A percentile compares a stretch with the other conserved stretches of the same genome.
Evolutionary conservation across 2,113 vertebrate species (phyloP).

Genomic region (Formicarius rufipectus): DNA sequence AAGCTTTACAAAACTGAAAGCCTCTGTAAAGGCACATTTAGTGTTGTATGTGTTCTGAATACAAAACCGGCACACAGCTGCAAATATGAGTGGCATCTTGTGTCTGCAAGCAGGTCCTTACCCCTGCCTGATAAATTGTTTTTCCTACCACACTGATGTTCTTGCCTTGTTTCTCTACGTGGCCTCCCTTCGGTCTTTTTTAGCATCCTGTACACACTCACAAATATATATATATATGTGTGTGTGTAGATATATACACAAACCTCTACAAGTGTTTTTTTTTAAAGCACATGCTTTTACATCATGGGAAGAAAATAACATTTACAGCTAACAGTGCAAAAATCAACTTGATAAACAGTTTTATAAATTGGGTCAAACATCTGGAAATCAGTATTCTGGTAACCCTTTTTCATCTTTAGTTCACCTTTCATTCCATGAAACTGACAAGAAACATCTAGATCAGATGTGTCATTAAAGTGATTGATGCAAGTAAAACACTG

Average conservation of each 20-base stretch:
- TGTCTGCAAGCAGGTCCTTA: not conserved
- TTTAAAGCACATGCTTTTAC: not conserved
- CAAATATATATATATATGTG: not conserved
- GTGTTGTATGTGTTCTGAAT: not conserved
- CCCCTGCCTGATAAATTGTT: not conserved
- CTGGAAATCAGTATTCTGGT: not conserved
- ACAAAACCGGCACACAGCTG: not conserved
- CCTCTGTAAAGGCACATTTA: not conserved
- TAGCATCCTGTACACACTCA: not conserved
- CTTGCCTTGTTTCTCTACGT: not conserved
- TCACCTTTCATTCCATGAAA: not conserved
- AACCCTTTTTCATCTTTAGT: not conserved
- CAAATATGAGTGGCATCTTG: not conserved
- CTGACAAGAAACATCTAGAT: not conserved
- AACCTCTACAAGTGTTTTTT: not conserved
- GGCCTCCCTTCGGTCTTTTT: not conserved
- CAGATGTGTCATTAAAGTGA: not conserved
- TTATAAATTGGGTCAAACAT: not conserved
- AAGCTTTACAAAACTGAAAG: not conserved
- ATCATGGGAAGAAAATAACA: not conserved
- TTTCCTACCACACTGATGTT: not conserved
- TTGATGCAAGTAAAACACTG: not conserved
- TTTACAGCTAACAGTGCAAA: not conserved
- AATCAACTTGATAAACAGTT: not conserved
- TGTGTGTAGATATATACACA: not conserved